Evolutionary conservation across 1,140 invertebrate species (phyloP), one percentile per base, ranked within the genome.

Genomic region (Zaprionus gabonicus): DNA sequence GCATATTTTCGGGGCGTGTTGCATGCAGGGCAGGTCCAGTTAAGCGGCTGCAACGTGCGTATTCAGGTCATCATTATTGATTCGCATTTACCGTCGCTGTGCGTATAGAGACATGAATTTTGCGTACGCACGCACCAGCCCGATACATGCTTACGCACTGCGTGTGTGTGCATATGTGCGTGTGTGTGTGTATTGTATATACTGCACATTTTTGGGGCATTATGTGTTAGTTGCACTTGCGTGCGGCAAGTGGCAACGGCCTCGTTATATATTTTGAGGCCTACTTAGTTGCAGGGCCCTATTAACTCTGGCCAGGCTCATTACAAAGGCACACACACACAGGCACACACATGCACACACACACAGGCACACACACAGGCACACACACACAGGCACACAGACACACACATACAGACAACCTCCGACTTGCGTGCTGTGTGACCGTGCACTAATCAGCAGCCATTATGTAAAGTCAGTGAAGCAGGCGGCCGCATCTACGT

Each of bases 61-160:
- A 90, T 90, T 90, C 85, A 90, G 85, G 85, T 90, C 85, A 90
- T 91, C 86, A 91, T 90, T 90, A 90, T 90, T 90, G 85, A 90
- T 90, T 90, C 82, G 85, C 76, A 80, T 67, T 79, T 72, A 75
- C 75, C 83, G 78, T 57, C 77, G 85, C 51, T 79, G 83, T 88
- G 85, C 81, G 85, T 90, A 88, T 81, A 88, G 85, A 88, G 85
- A 88, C 85, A 88, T 85, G 85, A 80, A 88, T 90, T 86, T 85
- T 88, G 79, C 85, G 85, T 88, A 88, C 86, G 84, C 84, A 90
- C 82, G 63, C 59, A 66, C 69, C 49, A 60, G 41, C 55, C 20
- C 75, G 56, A 57, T 77, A 72, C 72, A 69, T 49, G 64, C 36
- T 75, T 27, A 64, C 65, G 12, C 34, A 59, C 13, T 25, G n/a